Evolutionary conservation across 2,888 invertebrate genomes (phyloP), one percentile per base, ranked within the genome.

Genomic region (Noctua fimbriata): DNA sequence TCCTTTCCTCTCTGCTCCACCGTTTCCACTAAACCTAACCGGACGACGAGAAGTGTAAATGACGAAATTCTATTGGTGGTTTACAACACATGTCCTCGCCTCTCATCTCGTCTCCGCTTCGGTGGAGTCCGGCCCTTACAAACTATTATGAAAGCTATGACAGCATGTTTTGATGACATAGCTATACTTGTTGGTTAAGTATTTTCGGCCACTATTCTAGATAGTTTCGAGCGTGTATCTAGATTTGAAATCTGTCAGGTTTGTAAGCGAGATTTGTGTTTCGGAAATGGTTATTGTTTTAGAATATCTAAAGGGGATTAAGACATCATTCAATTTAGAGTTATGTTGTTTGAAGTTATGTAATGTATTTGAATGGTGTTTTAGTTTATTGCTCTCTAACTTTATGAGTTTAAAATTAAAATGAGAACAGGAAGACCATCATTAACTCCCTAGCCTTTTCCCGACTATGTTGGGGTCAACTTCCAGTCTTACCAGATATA

Each of bases 171-270:
- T 41, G 32, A 75, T 65, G n/a, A 70, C 65, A 85, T 69, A 72
- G 32, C n/a, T 41, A 12, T 16, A 73, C 1, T 55, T 65, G 55
- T 55, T 82, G 1, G 75, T 55, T 65, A 49, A 67, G 47, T 41
- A 69, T n/a, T 58, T 47, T n/a, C 24, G 3, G 12, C 18, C 7
- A 44, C 55, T 47, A 55, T 47, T 67, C n/a, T 36, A 55, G 55
- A 47, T 76, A 47, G 76, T 60, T 66, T 55, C 10, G 16, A 52
- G n/a, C 65, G 1, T n/a, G 4, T 21, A 47, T 78, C 47, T 66
- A n/a, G 52, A 55, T 66, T 78, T 78, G 21, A 47, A 78, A 78
- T 67, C 79, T 79, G 66, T 58, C 66, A 18, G 79, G 9, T 55
- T 67, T 67, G 21, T 44, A 14, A 55, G 21, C 18, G 1, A 47